phyloP scores from a whole-genome alignment of 2,113 vertebrate species.

The Seriola dumerili region DNA sequence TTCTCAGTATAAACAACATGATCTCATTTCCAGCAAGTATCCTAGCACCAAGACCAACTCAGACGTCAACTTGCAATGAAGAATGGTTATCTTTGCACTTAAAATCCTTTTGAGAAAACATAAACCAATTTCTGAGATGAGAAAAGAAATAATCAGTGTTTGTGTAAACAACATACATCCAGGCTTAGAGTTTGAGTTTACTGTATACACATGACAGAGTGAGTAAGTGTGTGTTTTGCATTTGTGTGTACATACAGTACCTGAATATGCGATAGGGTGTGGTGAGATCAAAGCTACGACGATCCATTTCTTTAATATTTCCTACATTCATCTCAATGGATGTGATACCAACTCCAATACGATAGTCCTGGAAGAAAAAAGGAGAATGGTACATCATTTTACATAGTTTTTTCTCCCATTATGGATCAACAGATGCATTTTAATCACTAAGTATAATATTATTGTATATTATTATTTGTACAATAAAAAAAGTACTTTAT shows the following conservation, averaged over 20 bases:
- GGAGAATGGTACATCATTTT: not conserved
- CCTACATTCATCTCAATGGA: constrained; percentile 96
- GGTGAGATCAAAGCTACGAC: constrained; percentile 92
- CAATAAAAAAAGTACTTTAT: not conserved
- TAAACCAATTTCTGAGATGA: not conserved
- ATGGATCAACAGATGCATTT: not conserved
- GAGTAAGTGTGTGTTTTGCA: not conserved
- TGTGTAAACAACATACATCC: not conserved
- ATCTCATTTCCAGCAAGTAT: constrained; percentile 39
- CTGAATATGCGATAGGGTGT: constrained; percentile 95
- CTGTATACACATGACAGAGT: not conserved
- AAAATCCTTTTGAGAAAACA: not conserved
- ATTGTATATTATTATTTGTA: not conserved
- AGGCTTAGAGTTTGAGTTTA: not conserved
- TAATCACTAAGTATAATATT: not conserved
- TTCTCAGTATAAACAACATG: constrained; percentile 44
- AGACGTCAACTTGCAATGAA: not conserved
- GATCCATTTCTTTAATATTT: constrained; percentile 91
- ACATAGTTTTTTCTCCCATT: not conserved
- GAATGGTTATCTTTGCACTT: not conserved
- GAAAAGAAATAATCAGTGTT: not conserved
- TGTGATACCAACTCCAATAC: constrained; percentile 91
- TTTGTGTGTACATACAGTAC: constrained; percentile 73
- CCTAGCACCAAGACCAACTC: constrained; percentile 18
- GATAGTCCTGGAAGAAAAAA: constrained; percentile 86